Base-by-base conservation (phyloP, 2,113 vertebrate species). In the Planiliza haematocheilus region DNA sequence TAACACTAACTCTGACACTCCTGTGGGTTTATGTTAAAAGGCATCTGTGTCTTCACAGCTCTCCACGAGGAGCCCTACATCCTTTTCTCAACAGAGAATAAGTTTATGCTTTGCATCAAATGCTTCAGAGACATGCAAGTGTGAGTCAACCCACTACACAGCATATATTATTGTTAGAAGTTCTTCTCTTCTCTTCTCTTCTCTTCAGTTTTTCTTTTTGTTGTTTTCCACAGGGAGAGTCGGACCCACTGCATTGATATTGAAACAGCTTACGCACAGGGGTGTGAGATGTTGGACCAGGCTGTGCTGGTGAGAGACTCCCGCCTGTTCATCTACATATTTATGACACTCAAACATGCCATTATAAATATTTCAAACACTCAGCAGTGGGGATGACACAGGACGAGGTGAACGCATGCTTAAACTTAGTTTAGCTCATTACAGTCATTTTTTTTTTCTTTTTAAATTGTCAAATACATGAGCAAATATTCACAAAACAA, bases 91-190 rank as follows among this genome's bases (percentile, higher is more conserved):
- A 97, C 96, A 0, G 95, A 98, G 86, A 97, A 96, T 71, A 97
- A 96, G 85, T 97, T 95, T 16, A 95, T 98, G 95, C 93, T 98
- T 24, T 98, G 97, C 82, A 98, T 98, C 91, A 96, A 96, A 86
- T 99, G 97, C 88, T 98, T 98, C 94, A 94, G 96, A 83, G 97
- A 99, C 91, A 96, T 96, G 96, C 96, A 96, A 86, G 94, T 96
- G 97, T 98, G 83, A 92, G 97, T 90, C 4, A 65, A 24, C 1
- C 4, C 8, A 1, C 57, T 8, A 9, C 11, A 30, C n/a, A 53
- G 38, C 30, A 51, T 30, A 1, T 39, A 10, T 5, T 7, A 17
- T 12, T 34, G 24, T 53, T 10, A 45, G 8, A 55, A 37, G 10
- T 21, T 34, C 30, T 7, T 2, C 24, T 65, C 45, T 13, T 14